A percentile compares a stretch with the other conserved stretches of the same genome.
phyloP scores from a whole-genome alignment of 1,140 invertebrate species.

The Drosophila funebris region DNA sequence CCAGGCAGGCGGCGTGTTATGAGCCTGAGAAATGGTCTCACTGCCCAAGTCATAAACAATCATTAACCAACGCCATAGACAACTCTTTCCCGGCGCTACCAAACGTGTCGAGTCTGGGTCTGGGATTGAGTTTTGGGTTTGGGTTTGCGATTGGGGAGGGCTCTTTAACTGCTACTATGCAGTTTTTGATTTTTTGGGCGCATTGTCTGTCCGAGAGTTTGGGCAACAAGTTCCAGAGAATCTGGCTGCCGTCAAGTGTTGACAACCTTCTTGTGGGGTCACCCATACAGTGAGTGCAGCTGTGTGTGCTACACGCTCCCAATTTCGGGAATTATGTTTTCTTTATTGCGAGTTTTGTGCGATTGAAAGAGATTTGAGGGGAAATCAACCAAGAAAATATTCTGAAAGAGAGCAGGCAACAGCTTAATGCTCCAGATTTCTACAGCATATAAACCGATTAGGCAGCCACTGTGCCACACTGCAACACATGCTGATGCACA shows the following conservation, averaged over 20 bases:
- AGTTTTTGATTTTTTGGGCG: constrained; percentile 45
- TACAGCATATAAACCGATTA: constrained; percentile 58
- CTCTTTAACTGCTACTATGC: constrained; percentile 7
- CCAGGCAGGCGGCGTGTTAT: constrained; percentile 48
- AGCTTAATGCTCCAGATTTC: constrained; percentile 54
- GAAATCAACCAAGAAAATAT: not conserved
- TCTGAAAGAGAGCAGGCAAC: constrained; percentile 5
- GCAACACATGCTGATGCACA: not conserved
- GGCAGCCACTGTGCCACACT: constrained; percentile 8
- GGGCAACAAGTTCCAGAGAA: constrained; percentile 66
- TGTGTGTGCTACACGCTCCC: constrained; percentile 14
- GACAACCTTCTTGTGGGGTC: constrained; percentile 73
- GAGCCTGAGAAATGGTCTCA: constrained; percentile 68
- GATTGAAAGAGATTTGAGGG: constrained; percentile 23
- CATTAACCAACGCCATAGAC: constrained; percentile 63
- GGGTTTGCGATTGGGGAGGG: no score
- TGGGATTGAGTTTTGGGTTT: not conserved
- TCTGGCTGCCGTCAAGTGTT: constrained; percentile 68
- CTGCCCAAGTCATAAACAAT: constrained; percentile 66
- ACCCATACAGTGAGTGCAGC: constrained; percentile 27
- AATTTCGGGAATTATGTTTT: constrained; percentile 68
- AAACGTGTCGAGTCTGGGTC: constrained; percentile 24
- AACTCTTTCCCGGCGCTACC: constrained; percentile 29
- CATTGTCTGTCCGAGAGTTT: constrained; percentile 5
- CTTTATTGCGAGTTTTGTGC: constrained; percentile 53